These are phyloP conservation scores for Agrilus cyanescens DNA, from an alignment of 2,888 invertebrate genomes.

Conservation along the genomic window DNA sequence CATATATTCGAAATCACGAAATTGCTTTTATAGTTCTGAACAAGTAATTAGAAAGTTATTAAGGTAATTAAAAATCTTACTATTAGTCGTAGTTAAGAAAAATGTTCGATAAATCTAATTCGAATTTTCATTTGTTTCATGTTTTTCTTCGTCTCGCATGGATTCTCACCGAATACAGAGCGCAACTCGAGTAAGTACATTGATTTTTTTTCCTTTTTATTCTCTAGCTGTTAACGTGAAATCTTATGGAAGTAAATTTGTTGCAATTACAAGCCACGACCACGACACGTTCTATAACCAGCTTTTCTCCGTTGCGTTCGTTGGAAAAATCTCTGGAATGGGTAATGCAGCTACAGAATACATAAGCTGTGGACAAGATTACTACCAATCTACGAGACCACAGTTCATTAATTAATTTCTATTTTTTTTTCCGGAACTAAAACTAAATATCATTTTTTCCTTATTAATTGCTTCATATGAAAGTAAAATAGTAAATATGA, in stretches of 20 bases:
- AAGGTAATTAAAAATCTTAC: no score
- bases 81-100: no score
- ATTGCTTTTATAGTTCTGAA: background rate
- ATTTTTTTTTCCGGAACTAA: no score
- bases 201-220: slow-evolving; percentile 1
- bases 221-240: background rate
- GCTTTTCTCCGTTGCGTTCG: background rate
- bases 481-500: no score
- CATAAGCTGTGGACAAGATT: no score
- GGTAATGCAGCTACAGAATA: no score
- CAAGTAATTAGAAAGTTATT: background rate
- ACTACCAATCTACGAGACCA: no score
- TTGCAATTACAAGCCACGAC: background rate
- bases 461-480: no score
- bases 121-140: slow-evolving; percentile 27
- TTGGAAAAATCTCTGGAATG: no score
- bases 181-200: slow-evolving; percentile 51
- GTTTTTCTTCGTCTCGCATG: slow-evolving; percentile 14
- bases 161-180: slow-evolving; percentile 33
- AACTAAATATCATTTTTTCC: no score
- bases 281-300: background rate
- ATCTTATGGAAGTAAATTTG: background rate
- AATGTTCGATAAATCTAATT: slow-evolving; percentile 4
- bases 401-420: no score
- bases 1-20: background rate